Conservation (phyloP, 92 coral and sea anemone species). For the Actinostola sp. region DNA sequence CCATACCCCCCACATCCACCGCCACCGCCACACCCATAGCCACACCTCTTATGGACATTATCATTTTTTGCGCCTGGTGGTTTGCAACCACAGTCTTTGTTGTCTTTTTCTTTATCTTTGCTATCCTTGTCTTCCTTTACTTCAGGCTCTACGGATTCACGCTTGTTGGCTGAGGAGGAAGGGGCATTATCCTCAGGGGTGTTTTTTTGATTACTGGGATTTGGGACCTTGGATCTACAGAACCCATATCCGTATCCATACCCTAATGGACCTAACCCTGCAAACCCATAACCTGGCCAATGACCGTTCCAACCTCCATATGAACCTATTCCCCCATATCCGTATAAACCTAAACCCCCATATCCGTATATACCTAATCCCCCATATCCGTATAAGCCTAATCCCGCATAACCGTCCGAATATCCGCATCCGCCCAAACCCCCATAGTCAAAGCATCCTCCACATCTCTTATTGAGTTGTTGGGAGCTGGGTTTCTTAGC, state of each 20-base stretch:
- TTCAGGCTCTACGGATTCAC: constrained; percentile 35
- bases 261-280: constrained; percentile 44
- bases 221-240: constrained; percentile 25
- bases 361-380: constrained; percentile 27
- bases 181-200: constrained; percentile 49
- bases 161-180: constrained; percentile 63
- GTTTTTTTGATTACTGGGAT: constrained; percentile 10
- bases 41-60: constrained; percentile 36
- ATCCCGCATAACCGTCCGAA: constrained; percentile 17
- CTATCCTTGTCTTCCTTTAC: constrained; percentile 24
- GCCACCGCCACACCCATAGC: constrained; percentile 43
- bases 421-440: constrained; percentile 59
- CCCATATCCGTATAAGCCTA: constrained; percentile 33
- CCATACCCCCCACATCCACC: constrained; percentile 39
- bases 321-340: constrained; percentile 47
- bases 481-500: constrained; percentile 48
- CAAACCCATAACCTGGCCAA: constrained; percentile 40
- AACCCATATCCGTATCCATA: constrained; percentile 27
- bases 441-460: constrained; percentile 57
- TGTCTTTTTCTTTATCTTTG: constrained; percentile 48
- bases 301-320: constrained; percentile 51
- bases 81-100: constrained; percentile 68
- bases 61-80: constrained; percentile 40
- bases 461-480: constrained; percentile 55
- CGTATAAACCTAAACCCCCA: constrained; percentile 39